Base-by-base conservation (phyloP, 2,797 vertebrate species). In the Spea hammondii region DNA sequence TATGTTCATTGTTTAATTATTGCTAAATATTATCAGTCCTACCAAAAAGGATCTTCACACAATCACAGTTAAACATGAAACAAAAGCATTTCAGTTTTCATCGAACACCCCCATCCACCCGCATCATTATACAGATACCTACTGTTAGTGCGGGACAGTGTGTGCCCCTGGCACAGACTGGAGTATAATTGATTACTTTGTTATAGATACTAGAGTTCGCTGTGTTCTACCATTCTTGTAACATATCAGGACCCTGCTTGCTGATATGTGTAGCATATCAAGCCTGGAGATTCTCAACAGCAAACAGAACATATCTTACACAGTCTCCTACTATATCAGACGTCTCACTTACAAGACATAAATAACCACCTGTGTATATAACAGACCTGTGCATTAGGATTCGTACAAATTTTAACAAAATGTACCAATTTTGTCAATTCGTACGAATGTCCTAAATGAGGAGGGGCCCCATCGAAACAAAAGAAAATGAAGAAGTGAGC, bases 71-170 rank as follows among this genome's bases (percentile, higher is more conserved):
- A 57, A 44, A 57, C 8, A 69, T 53, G 47, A 69, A 70, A 69
- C n/a, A 64, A 65, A 76, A 64, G 65, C 65, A 59, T 64, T 47
- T 68, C 72, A 77, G 71, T 73, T n/a, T 51, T 54, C 49, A 14
- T 70, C 13, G 32, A 65, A 69, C 5, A 62, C 10, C 48, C 57
- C 14, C 48, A 59, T 68, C 68, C 79, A 76, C 79, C 70, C 75
- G 57, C 14, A 65, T 77, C 75, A 70, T 77, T 77, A 78, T 47
- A 48, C 46, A 82, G 75, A 82, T 78, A 74, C 14, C 53, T 46
- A 64, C 32, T 32, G 32, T 46, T 17, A 17, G 75, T 78, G 70
- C 50, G 53, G 50, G 46, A 47, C 70, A 60, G 70, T 73, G 73
- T 70, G 73, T 76, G 79, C 48, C 69, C 55, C 51, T 51, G 67